Percentiles rank a stretch among this genome's conserved stretches.
These are phyloP conservation scores for Gallirallus australis DNA, from an alignment of 2,797 vertebrate species.

Conservation along the genomic window DNA sequence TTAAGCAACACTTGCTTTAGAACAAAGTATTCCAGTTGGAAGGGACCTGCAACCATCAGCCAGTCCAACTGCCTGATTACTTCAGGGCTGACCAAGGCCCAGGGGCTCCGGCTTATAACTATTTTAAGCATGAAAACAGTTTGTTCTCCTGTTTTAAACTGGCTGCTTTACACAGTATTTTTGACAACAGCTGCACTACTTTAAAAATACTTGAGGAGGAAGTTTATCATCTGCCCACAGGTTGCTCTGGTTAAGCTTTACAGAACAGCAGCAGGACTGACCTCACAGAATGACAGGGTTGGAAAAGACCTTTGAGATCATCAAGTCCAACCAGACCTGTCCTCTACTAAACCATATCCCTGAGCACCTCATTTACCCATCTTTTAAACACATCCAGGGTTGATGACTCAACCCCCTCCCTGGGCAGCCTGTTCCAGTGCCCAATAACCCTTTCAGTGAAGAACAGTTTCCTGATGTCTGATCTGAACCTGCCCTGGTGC, in stretches of 20 bases:
- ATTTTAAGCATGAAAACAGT: accelerated
- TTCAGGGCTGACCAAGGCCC: neutral
- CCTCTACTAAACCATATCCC: too few relatives aligned
- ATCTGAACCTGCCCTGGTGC: too few relatives aligned
- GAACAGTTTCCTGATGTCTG: too few relatives aligned
- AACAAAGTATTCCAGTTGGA: neutral
- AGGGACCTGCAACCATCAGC: neutral
- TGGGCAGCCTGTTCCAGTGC: too few relatives aligned
- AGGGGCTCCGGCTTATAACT: neutral
- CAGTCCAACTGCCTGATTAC: neutral
- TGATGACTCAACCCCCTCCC: too few relatives aligned
- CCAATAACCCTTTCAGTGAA: too few relatives aligned
- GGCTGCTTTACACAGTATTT: accelerated
- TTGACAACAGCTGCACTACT: neutral
- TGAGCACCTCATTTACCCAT: too few relatives aligned
- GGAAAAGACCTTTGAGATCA: too few relatives aligned
- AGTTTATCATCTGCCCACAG: neutral
- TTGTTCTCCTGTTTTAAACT: accelerated
- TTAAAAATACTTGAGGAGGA: neutral
- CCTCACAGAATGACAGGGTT: neutral
- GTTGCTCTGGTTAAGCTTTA: neutral
- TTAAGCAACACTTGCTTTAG: neutral
- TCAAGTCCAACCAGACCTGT: too few relatives aligned
- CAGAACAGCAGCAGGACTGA: accelerated
- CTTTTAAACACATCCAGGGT: too few relatives aligned